phyloP scores from a whole-genome alignment of 2,888 invertebrate species.

The Heliconius ismenius region DNA sequence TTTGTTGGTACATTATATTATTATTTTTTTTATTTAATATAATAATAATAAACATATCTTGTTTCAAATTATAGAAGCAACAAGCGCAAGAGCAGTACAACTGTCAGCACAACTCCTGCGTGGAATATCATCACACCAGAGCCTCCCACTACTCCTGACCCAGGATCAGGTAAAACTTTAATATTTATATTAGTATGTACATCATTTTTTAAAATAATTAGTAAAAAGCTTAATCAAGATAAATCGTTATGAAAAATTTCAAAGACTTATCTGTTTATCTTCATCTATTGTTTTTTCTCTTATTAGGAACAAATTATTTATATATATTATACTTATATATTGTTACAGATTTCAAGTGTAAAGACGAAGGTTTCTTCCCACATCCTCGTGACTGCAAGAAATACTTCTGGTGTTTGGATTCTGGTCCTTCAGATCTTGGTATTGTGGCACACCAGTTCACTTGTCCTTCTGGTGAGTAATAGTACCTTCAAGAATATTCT shows the following conservation, averaged over 20 bases:
- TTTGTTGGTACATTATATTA: no score
- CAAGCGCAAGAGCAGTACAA: slow-evolving; percentile 62
- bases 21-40: no score
- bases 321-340: neutral
- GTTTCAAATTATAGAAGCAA: slow-evolving; percentile 48
- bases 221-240: no score
- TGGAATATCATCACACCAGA: slow-evolving; percentile 86
- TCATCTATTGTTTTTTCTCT: no score
- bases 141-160: slow-evolving; percentile 94
- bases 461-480: slow-evolving; percentile 89
- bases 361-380: slow-evolving; percentile 95
- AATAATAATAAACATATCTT: neutral
- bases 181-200: neutral
- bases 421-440: slow-evolving; percentile 92
- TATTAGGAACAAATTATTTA: no score
- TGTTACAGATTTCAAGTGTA: slow-evolving; percentile 90
- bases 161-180: slow-evolving; percentile 86
- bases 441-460: slow-evolving; percentile 96
- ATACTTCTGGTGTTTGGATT: slow-evolving; percentile 96
- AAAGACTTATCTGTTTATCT: neutral
- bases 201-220: neutral
- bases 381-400: slow-evolving; percentile 96
- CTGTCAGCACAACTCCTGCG: slow-evolving; percentile 79
- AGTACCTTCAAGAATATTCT: neutral
- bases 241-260: no score